These are phyloP conservation scores for Leucophenga varia DNA, from an alignment of 1,140 invertebrate species.

Conservation along the genomic window DNA sequence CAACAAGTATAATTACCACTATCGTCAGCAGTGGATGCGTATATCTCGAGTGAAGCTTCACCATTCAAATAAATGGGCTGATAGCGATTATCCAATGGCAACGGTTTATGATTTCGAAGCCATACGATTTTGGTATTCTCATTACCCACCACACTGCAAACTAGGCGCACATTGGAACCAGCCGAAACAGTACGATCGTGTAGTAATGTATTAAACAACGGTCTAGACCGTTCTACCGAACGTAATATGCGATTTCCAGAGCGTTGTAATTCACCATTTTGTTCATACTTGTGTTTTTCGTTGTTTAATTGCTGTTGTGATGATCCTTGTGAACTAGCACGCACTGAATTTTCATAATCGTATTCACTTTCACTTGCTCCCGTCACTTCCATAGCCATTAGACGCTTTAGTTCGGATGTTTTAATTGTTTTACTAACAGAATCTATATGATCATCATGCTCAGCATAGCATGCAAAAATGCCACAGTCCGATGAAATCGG, in stretches of 20 bases:
- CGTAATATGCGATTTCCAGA: slow-evolving; percentile 37
- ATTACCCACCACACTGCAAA: slow-evolving; percentile 78
- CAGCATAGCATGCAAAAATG: slow-evolving; percentile 66
- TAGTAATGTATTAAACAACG: slow-evolving; percentile 78
- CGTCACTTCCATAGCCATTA: slow-evolving; percentile 25
- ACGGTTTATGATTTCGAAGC: slow-evolving; percentile 74
- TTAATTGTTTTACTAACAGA: slow-evolving; percentile 40
- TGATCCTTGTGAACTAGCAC: neutral
- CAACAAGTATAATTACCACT: slow-evolving; percentile 75
- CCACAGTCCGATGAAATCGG: slow-evolving; percentile 64
- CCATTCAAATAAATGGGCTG: slow-evolving; percentile 65
- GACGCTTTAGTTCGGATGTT: slow-evolving; percentile 36
- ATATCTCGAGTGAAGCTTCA: slow-evolving; percentile 74
- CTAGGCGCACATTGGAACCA: slow-evolving; percentile 74
- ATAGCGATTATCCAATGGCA: slow-evolving; percentile 60
- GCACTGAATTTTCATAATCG: slow-evolving; percentile 1
- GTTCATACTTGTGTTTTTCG: slow-evolving; percentile 13
- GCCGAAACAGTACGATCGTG: slow-evolving; percentile 74
- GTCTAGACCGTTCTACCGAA: slow-evolving; percentile 59
- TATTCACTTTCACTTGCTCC: neutral
- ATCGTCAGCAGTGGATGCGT: slow-evolving; percentile 65
- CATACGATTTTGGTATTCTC: slow-evolving; percentile 79
- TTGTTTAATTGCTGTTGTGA: slow-evolving; percentile 1
- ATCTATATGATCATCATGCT: slow-evolving; percentile 50
- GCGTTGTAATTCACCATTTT: slow-evolving; percentile 54